Conservation (phyloP, 2,888 invertebrate species). For the Neocrepidodera transversa region DNA sequence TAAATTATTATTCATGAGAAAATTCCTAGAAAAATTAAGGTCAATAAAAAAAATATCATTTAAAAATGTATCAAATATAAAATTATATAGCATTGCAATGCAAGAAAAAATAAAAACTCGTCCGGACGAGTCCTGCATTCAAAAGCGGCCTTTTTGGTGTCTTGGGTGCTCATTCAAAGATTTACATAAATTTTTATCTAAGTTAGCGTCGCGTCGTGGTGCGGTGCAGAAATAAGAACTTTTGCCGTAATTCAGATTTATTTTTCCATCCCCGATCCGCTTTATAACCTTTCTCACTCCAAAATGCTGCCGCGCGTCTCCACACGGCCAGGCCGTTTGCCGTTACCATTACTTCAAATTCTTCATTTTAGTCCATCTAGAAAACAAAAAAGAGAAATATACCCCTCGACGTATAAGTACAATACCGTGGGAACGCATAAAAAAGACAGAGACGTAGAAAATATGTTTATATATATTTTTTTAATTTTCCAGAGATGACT, state of each 20-base stretch:
- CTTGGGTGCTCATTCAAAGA: conserved; percentile 14
- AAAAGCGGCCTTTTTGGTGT: neutral
- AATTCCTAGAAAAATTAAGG: too few species aligned
- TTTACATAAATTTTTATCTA: conserved; percentile 25
- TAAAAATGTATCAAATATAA: too few species aligned
- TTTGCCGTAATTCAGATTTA: conserved; percentile 29
- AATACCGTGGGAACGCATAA: conserved; percentile 24
- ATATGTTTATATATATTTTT: neutral
- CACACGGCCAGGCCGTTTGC: conserved; percentile 2
- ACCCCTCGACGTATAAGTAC: conserved; percentile 18
- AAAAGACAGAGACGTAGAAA: neutral
- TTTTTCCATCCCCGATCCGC: conserved; percentile 5
- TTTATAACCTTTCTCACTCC: neutral
- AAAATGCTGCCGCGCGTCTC: neutral
- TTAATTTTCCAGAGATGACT: neutral
- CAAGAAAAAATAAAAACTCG: too few species aligned
- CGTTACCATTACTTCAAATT: conserved; percentile 15
- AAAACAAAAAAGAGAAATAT: conserved; percentile 25
- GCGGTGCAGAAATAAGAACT: conserved; percentile 18
- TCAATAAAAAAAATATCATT: too few species aligned
- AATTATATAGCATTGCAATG: too few species aligned
- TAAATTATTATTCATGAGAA: too few species aligned
- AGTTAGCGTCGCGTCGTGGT: conserved; percentile 10
- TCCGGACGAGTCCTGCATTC: neutral
- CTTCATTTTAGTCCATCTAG: conserved; percentile 22